Conservation (phyloP, 2,113 vertebrate species). For the Ursus arctos region DNA sequence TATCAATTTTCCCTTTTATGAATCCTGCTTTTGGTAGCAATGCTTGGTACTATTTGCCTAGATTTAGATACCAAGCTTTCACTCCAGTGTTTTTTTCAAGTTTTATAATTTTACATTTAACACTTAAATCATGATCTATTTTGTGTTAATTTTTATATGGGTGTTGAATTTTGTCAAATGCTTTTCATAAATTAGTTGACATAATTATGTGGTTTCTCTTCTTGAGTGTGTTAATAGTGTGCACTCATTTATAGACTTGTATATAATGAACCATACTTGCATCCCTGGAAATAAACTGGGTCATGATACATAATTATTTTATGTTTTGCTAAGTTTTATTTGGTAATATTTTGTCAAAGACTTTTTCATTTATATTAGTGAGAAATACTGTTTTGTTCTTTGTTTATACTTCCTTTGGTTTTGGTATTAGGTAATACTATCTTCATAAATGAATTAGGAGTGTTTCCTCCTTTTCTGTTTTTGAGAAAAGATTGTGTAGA, state of each 20-base stretch:
- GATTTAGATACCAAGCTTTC: not conserved
- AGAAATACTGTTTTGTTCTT: not conserved
- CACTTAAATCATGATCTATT: not conserved
- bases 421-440: not conserved
- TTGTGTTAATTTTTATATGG: not conserved
- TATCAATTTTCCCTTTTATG: not conserved
- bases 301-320: not conserved
- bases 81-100: not conserved
- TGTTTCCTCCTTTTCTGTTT: not conserved
- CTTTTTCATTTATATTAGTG: not conserved
- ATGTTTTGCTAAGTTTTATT: not conserved
- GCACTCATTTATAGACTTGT: not conserved
- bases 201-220: not conserved
- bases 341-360: not conserved
- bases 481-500: not conserved
- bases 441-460: not conserved
- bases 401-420: not conserved
- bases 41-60: not conserved
- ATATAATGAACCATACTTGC: not conserved
- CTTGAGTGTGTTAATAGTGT: not conserved
- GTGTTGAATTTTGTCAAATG: not conserved
- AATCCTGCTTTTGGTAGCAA: not conserved
- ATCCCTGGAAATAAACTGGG: not conserved
- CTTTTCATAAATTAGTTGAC: not conserved
- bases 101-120: not conserved